These are phyloP conservation scores for Sebastes nivosus DNA, from an alignment of 2,797 vertebrate genomes.

Conservation along the genomic window DNA sequence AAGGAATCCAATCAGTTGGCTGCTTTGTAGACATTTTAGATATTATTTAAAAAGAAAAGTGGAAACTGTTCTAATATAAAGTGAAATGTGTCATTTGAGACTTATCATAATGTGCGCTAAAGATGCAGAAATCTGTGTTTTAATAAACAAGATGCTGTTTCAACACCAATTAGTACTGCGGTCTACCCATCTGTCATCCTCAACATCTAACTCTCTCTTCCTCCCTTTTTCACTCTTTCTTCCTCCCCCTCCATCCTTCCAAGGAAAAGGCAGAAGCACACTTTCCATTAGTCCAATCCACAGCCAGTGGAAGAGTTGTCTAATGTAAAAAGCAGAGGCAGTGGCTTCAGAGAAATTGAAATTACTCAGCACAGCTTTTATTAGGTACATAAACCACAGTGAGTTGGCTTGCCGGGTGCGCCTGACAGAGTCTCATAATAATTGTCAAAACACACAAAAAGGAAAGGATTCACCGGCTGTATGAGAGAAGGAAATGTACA, in stretches of 20 bases:
- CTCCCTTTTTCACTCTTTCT: neutral
- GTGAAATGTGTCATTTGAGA: constrained; percentile 8
- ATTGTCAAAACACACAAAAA: constrained; percentile 66
- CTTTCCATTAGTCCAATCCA: constrained; percentile 55
- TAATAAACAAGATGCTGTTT: constrained; percentile 21
- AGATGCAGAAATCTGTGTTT: constrained; percentile 19
- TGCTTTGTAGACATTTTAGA: constrained; percentile 18
- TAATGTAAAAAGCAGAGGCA: constrained; percentile 56
- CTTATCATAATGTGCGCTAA: constrained; percentile 9
- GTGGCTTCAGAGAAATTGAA: constrained; percentile 67
- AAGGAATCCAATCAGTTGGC: constrained; percentile 5
- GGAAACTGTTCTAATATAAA: neutral
- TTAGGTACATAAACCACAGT: constrained; percentile 68
- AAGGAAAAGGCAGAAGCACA: constrained; percentile 33
- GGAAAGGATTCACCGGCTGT: constrained; percentile 19
- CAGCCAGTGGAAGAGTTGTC: constrained; percentile 43
- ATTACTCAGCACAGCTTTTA: constrained; percentile 74
- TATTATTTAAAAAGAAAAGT: neutral
- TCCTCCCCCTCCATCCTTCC: constrained; percentile 15
- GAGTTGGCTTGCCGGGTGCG: constrained; percentile 53
- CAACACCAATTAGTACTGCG: constrained; percentile 6
- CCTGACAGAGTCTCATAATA: constrained; percentile 66
- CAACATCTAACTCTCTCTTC: neutral
- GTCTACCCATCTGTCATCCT: constrained; percentile 23
- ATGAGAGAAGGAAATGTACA: constrained; percentile 27